Base-by-base conservation (phyloP, 2,113 vertebrate species). In the Xerus inauris region DNA sequence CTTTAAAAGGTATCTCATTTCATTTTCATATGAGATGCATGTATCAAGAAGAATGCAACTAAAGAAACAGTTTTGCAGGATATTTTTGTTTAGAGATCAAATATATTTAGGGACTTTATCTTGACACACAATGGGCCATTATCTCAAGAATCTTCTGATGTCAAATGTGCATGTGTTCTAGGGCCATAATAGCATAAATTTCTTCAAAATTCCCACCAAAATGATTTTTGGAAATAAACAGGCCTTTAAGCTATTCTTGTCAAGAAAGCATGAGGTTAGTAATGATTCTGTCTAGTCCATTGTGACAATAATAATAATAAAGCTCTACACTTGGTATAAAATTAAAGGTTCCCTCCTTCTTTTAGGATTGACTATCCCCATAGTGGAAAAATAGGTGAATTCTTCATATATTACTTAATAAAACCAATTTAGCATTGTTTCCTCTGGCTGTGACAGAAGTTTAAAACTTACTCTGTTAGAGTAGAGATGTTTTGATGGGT, bases 1-100 rank as follows among this genome's bases (percentile, higher is more conserved):
- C 6, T 73, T 92, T 91, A 93, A 91, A 79, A 96, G 32, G 1
- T 16, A 89, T n/a, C 24, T 89, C 47, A 35, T 84, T 96, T 24
- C 4, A 67, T 69, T n/a, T 80, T 88, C 80, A 76, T 9, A 75
- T 72, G 35, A 79, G 8, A 57, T 86, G n/a, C 13, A 89, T 82
- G 22, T 90, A 67, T 40, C 54, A 95, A 72, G 81, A 83, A 90
- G 84, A 84, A 69, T 86, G 30, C 16, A 85, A 95, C 86, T 93
- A 91, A 96, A 91, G 64, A 71, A 82, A 0, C 17, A 75, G 47
- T 57, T 8, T 69, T 86, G 90, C 54, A 87, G 24, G 5, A 3
- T 38, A 3, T 85, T 72, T 76, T 72, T 84, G 42, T 91, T 87
- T 89, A 77, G 57, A 87, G 47, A 76, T 57, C 17, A 80, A n/a